Percentiles rank a stretch among this genome's conserved stretches.
Conservation (phyloP, 2,888 invertebrate species). For the Conistra vaccinii region DNA sequence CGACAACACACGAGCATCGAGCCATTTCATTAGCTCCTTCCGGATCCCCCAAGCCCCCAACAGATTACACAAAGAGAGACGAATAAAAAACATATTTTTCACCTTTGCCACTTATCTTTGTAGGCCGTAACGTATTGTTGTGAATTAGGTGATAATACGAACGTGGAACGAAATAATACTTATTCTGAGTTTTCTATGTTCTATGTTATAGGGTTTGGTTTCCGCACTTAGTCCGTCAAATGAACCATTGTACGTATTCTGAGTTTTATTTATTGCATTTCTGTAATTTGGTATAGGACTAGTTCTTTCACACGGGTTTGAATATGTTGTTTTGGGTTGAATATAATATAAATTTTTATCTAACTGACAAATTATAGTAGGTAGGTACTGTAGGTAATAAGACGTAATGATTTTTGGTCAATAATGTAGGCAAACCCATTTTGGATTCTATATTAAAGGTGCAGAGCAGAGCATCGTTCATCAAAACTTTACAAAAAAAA, state of each 20-base stretch:
- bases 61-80: conserved; percentile 64
- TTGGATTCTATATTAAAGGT: no score
- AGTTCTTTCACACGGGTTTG: background rate
- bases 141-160: conserved; percentile 44
- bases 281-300: background rate
- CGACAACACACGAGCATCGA: conserved; percentile 58
- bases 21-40: conserved; percentile 69
- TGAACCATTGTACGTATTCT: conserved; percentile 22
- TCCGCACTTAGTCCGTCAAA: no score
- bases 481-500: no score
- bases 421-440: no score
- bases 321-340: background rate
- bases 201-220: no score
- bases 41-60: conserved; percentile 44
- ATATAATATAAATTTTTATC: no score
- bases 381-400: no score
- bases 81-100: conserved; percentile 64
- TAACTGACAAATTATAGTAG: no score
- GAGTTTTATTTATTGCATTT: conserved; percentile 17
- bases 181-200: conserved; percentile 5
- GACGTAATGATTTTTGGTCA: no score
- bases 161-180: conserved; percentile 30
- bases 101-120: conserved; percentile 60
- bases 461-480: no score
- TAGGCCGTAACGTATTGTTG: conserved; percentile 39